These are phyloP conservation scores for Leiothrix lutea DNA, from an alignment of 2,113 vertebrate species.

Conservation along the genomic window DNA sequence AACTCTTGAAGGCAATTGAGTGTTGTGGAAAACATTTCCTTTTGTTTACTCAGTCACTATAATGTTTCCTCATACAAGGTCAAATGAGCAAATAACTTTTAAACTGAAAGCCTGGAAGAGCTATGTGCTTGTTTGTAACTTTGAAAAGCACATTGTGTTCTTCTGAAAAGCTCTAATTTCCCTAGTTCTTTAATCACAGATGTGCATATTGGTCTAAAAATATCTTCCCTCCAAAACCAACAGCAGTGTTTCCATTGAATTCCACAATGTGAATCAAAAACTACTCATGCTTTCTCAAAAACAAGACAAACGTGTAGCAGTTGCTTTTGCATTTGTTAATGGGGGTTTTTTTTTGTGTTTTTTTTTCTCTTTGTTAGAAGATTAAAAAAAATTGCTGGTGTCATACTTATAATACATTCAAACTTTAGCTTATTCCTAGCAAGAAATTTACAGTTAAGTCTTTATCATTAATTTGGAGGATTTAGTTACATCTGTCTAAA, in stretches of 20 bases:
- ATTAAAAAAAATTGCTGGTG: not conserved
- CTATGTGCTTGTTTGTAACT: not conserved
- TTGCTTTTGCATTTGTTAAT: not conserved
- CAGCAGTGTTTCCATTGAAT: not conserved
- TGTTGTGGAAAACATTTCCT: not conserved
- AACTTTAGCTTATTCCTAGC: not conserved
- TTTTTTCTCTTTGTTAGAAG: not conserved
- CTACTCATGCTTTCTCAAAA: not conserved
- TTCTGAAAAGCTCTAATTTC: not conserved
- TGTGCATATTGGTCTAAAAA: not conserved
- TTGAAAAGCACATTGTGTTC: not conserved
- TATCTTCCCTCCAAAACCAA: not conserved
- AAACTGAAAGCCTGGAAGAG: not conserved
- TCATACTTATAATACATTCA: not conserved
- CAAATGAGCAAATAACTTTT: not conserved
- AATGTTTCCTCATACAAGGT: not conserved
- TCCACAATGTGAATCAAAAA: not conserved
- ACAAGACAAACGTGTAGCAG: not conserved
- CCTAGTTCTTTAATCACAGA: not conserved
- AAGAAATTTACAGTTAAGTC: not conserved
- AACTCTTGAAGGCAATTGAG: not conserved
- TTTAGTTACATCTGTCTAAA: not conserved
- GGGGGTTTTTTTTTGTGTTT: fast-evolving
- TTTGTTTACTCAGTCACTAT: not conserved
- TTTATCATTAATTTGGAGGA: not conserved